Evolutionary conservation across 2,888 invertebrate species (phyloP).

Genomic region (Eristalinus aeneus): DNA sequence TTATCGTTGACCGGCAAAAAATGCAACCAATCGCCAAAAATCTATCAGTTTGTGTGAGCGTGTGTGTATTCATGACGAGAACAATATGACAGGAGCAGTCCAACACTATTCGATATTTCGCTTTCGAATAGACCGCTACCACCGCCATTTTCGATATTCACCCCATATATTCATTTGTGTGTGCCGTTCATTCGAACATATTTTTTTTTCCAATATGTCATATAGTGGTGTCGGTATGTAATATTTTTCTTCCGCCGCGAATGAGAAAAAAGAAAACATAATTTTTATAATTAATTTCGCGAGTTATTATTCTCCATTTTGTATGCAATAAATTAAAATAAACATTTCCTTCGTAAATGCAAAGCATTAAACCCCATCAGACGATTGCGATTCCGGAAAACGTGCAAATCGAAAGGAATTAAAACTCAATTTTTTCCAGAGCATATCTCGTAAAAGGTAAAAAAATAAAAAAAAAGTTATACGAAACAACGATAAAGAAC

Average conservation of each 20-base stretch:
- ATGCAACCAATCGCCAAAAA: not conserved
- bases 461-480: constrained; percentile 23
- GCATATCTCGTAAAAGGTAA: constrained; percentile 67
- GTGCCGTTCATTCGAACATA: constrained; percentile 58
- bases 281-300: constrained; percentile 68
- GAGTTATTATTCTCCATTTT: constrained; percentile 69
- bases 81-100: constrained; percentile 45
- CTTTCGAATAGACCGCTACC: constrained; percentile 57
- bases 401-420: constrained; percentile 57
- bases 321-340: constrained; percentile 47
- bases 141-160: constrained; percentile 67
- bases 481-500: constrained; percentile 7
- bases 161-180: constrained; percentile 41
- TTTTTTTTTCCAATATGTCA: constrained; percentile 67
- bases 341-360: constrained; percentile 54
- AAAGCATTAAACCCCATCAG: constrained; percentile 34
- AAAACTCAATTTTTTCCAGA: constrained; percentile 57
- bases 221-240: constrained; percentile 70
- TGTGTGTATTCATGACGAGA: not conserved
- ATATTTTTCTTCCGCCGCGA: constrained; percentile 72
- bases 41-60: not conserved
- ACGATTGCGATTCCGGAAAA: constrained; percentile 56
- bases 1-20: constrained; percentile 7
- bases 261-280: constrained; percentile 65
- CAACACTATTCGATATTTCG: not conserved